A percentile compares a stretch with the other conserved stretches of the same genome.
These are phyloP conservation scores for Thunnus thynnus DNA, from an alignment of 2,113 vertebrate genomes.

Conservation along the genomic window DNA sequence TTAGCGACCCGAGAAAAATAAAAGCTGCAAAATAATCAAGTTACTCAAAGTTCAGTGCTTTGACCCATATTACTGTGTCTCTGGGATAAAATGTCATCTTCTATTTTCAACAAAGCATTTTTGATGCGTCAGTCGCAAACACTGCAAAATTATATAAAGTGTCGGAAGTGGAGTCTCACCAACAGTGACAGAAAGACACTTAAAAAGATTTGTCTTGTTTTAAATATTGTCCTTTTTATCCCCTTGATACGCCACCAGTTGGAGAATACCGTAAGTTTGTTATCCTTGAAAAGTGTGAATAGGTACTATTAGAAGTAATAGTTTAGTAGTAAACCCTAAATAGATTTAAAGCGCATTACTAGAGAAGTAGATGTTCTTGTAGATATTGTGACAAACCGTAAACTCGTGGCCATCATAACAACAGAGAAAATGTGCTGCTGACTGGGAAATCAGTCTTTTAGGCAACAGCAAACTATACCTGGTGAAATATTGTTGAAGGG, in stretches of 20 bases:
- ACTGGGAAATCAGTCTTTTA: conserved; percentile 1
- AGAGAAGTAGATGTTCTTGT: conserved; percentile 2
- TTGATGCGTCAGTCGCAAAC: not conserved
- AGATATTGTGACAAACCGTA: not conserved
- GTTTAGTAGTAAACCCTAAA: conserved; percentile 7
- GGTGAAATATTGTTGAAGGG: conserved; percentile 27
- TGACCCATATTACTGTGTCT: not conserved
- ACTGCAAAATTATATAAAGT: not conserved
- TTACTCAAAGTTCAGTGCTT: conserved; percentile 3
- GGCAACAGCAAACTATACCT: not conserved
- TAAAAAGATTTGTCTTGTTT: conserved; percentile 14
- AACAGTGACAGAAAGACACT: conserved; percentile 2
- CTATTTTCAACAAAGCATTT: not conserved
- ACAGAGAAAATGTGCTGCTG: too few relatives aligned
- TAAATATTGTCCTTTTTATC: conserved; percentile 29
- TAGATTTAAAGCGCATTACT: conserved; percentile 25
- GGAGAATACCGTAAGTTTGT: conserved; percentile 74
- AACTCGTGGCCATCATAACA: not conserved
- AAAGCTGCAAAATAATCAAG: conserved; percentile 11
- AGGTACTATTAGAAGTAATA: not conserved
- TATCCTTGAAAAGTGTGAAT: conserved; percentile 1
- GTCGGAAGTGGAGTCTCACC: not conserved
- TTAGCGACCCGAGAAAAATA: conserved; percentile 44
- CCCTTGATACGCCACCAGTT: conserved; percentile 51
- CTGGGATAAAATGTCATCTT: not conserved